Evolutionary conservation across 2,888 invertebrate species (phyloP).

Genomic region (Drosophila neonasuta): DNA sequence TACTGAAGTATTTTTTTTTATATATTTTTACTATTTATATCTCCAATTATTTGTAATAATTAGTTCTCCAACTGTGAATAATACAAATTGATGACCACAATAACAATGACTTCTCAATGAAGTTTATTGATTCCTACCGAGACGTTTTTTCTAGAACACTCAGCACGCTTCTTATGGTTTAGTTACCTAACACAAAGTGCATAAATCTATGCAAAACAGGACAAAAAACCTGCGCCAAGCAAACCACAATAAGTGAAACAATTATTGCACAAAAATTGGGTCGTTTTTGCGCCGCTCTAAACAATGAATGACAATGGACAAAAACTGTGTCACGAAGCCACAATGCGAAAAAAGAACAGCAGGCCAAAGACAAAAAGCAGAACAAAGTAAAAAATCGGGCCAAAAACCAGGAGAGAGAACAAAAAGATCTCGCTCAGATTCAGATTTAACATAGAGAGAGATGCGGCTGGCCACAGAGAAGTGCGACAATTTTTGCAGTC

Average conservation of each 20-base stretch:
- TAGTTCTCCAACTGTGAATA: too few species aligned
- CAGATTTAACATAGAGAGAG: conserved; percentile 11
- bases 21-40: not conserved
- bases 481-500: conserved; percentile 67
- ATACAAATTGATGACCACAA: not conserved
- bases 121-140: not conserved
- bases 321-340: conserved; percentile 29
- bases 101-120: not conserved
- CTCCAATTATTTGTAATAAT: too few species aligned
- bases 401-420: conserved; percentile 23
- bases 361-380: conserved; percentile 39
- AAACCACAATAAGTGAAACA: conserved; percentile 69
- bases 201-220: conserved; percentile 10
- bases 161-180: conserved; percentile 4
- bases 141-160: not conserved
- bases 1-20: too few species aligned
- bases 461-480: conserved; percentile 69
- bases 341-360: conserved; percentile 52
- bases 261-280: conserved; percentile 71
- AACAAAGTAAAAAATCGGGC: conserved; percentile 61
- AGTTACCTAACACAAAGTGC: conserved; percentile 2
- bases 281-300: conserved; percentile 31
- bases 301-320: conserved; percentile 32
- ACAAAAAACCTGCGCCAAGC: conserved; percentile 36
- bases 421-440: conserved; percentile 42